Conservation (phyloP, 2,113 vertebrate genomes). For the Rhynchomys soricoides region DNA sequence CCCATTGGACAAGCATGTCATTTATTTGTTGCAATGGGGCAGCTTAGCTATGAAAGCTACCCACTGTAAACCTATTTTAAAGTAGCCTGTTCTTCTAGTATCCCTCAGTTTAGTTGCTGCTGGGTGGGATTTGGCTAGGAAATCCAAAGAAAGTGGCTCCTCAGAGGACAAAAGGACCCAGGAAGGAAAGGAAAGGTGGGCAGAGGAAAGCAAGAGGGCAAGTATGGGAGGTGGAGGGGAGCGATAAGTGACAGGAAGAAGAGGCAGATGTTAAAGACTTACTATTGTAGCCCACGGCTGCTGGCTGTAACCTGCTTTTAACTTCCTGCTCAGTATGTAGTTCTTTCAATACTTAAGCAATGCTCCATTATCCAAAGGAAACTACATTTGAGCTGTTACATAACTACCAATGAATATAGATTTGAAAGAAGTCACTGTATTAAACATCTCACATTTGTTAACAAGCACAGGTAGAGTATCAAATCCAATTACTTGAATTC, state of each 20-base stretch:
- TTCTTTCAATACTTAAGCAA: conserved; percentile 55
- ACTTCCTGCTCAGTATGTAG: conserved; percentile 1
- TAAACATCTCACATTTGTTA: conserved; percentile 46
- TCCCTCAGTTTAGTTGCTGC: neutral
- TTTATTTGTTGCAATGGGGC: neutral
- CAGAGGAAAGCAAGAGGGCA: neutral
- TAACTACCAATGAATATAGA: conserved; percentile 1
- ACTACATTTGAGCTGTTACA: conserved; percentile 39
- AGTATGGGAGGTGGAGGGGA: neutral
- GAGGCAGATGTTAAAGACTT: neutral
- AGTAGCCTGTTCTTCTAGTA: neutral
- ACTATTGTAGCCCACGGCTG: neutral
- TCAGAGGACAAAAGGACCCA: neutral
- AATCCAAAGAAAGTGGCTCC: neutral
- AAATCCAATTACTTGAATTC: neutral
- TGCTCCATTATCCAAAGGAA: conserved; percentile 46
- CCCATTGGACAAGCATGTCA: neutral
- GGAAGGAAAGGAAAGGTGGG: neutral
- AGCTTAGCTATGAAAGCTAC: neutral
- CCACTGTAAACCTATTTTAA: neutral
- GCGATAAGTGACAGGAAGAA: neutral
- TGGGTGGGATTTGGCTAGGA: neutral
- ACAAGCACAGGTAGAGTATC: neutral
- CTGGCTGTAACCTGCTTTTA: neutral
- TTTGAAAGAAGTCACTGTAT: conserved; percentile 36